A percentile compares a stretch with the other conserved stretches of the same genome.
These are phyloP conservation scores for Gopherus evgoodei DNA, from an alignment of 2,113 vertebrate species.

Conservation along the genomic window DNA sequence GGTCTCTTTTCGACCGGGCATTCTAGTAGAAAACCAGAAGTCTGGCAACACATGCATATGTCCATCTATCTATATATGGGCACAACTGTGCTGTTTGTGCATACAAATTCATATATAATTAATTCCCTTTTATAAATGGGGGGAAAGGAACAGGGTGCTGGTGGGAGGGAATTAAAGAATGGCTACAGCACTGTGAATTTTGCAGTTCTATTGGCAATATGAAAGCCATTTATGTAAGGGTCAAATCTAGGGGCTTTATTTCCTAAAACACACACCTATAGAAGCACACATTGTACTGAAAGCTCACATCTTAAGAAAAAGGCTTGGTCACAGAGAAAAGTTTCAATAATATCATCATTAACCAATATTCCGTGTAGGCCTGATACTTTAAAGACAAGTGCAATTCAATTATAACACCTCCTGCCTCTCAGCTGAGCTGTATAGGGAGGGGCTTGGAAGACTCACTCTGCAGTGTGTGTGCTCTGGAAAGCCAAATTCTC, in stretches of 20 bases:
- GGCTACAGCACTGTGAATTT: neutral
- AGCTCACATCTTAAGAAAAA: neutral
- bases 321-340: neutral
- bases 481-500: rapidly evolving
- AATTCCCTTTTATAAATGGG: too few species aligned
- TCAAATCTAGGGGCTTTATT: neutral
- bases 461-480: neutral
- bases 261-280: neutral
- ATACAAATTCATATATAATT: neutral
- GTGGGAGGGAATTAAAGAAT: neutral
- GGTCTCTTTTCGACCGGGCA: too few species aligned
- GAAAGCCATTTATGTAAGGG: neutral
- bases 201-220: neutral
- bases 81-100: neutral
- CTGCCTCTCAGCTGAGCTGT: neutral
- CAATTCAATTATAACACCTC: neutral
- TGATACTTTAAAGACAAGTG: neutral
- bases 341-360: neutral
- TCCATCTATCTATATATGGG: neutral
- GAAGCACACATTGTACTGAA: neutral
- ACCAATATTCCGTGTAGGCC: neutral
- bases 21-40: too few species aligned
- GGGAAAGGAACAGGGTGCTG: too few species aligned
- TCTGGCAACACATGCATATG: too few species aligned
- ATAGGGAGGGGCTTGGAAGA: neutral